Evolutionary conservation across 2,113 vertebrate species (phyloP).

Genomic region (Callaeas wilsoni): DNA sequence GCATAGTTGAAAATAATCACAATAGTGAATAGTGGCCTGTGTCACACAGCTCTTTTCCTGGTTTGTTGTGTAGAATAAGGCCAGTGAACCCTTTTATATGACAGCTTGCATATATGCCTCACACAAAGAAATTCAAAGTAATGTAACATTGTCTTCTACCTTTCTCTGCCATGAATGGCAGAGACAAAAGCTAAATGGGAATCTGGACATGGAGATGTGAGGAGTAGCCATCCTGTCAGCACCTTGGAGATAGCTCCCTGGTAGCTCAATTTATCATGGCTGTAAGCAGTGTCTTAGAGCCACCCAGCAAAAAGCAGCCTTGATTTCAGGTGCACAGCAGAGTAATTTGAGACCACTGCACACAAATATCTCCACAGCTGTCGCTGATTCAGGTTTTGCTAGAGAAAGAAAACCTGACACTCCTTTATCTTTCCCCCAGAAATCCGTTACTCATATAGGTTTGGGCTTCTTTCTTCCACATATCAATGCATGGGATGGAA

Average conservation of each 20-base stretch:
- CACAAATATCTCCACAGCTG: not conserved
- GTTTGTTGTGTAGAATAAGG: not conserved
- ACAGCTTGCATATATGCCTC: not conserved
- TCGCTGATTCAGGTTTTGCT: not conserved
- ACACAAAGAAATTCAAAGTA: not conserved
- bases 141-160: not conserved
- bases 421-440: not conserved
- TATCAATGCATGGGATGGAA: not conserved
- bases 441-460: not conserved
- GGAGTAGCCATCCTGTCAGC: not conserved
- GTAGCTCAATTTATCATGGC: not conserved
- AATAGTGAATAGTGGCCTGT: not conserved
- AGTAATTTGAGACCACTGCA: not conserved
- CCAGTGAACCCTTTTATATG: not conserved
- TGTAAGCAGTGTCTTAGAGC: not conserved
- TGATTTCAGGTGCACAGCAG: not conserved
- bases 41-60: not conserved
- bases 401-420: not conserved
- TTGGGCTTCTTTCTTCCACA: not conserved
- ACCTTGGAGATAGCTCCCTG: not conserved
- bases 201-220: not conserved
- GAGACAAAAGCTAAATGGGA: not conserved
- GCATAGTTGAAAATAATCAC: not conserved
- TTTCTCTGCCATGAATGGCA: not conserved
- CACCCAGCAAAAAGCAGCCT: not conserved